Evolutionary conservation across 1,140 invertebrate genomes (phyloP), one percentile per base, ranked within the genome.

Genomic region (Drosophila athabasca): DNA sequence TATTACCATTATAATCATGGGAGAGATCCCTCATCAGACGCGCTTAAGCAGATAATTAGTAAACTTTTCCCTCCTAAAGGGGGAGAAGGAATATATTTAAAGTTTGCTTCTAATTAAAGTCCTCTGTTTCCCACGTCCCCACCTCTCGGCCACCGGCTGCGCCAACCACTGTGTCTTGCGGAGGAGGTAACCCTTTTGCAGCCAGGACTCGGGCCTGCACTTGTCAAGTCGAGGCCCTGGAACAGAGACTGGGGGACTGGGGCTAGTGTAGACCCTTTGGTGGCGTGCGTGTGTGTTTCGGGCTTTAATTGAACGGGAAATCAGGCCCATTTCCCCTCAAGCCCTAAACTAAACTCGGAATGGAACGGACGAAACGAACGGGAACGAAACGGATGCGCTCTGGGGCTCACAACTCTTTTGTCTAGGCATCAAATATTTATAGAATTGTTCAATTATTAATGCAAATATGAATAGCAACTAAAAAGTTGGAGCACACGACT

Each of bases 381-480:
- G 52, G 43, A 64, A 15, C 26, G 41, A 66, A 50, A 51, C 58
- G 55, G 35, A 50, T 61, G 64, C 22, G 55, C 69, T 51, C 19
- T 39, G 46, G 48, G 39, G 61, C 66, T 62, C 74, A 62, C 83
- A 88, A 87, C 83, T 87, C 83, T 87, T 87, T 88, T 82, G 78
- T 88, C 79, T 88, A 83, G 73, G 45, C 71, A 88, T 87, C 83
- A 87, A 87, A 87, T 52, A 87, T 87, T 78, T 73, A 87, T 87
- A 67, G 83, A 88, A 79, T 60, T 61, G 61, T 62, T 87, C 64
- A 82, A 88, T 87, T 88, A 87, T 87, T 87, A 73, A 87, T 83
- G 76, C 75, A 87, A 87, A 87, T 87, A 87, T 87, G 83, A 87
- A 87, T 87, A 88, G 83, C 83, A 87, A 87, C 83, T 85, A 85